phyloP scores from a whole-genome alignment of 2,113 vertebrate species.

The Colinus virginianus region DNA sequence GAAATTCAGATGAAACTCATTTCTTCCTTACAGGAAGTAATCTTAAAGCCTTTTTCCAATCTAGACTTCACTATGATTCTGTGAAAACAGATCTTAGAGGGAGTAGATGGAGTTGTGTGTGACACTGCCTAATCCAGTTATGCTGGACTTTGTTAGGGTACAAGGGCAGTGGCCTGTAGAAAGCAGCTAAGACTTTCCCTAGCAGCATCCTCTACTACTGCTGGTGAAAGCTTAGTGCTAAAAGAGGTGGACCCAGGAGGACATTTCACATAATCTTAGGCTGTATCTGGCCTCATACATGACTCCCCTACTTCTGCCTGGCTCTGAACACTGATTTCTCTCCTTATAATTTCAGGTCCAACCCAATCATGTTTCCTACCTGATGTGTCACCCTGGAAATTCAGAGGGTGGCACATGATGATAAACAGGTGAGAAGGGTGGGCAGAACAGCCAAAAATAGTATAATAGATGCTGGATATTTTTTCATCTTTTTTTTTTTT shows the following conservation, averaged over 20 bases:
- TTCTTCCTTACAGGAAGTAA: neutral
- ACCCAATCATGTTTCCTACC: neutral
- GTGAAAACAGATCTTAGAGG: neutral
- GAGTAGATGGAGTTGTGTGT: neutral
- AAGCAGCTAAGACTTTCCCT: neutral
- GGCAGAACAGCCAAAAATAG: neutral
- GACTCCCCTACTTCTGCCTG: neutral
- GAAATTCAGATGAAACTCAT: neutral
- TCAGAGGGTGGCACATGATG: neutral
- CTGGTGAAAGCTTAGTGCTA: neutral
- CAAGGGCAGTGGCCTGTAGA: neutral
- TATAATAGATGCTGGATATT: fast-evolving
- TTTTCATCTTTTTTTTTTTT: neutral
- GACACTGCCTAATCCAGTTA: neutral
- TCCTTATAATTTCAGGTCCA: neutral
- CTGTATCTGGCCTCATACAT: neutral
- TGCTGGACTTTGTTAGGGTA: too few relatives aligned
- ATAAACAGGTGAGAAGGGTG: neutral
- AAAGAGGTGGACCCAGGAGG: neutral
- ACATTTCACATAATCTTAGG: neutral
- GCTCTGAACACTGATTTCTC: neutral
- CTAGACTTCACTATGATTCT: neutral
- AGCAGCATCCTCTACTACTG: neutral
- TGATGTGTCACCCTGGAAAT: neutral
- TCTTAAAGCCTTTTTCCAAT: neutral